These are phyloP conservation scores for Chymomyza fuscimana DNA, from an alignment of 2,888 invertebrate species.

Conservation along the genomic window DNA sequence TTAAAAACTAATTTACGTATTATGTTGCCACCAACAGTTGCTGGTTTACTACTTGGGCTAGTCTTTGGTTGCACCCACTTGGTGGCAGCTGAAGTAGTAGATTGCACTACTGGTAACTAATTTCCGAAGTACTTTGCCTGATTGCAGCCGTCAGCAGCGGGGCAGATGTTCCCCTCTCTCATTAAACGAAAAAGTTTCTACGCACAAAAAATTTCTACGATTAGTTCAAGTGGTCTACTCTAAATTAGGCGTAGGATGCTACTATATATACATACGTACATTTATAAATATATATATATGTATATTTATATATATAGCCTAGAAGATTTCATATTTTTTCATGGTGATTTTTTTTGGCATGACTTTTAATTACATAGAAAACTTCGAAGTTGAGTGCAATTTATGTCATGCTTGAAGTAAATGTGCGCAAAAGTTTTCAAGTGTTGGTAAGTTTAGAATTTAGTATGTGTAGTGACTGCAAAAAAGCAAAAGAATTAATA, in stretches of 20 bases:
- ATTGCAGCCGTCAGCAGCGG: conserved; percentile 24
- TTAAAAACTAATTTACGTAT: conserved; percentile 54
- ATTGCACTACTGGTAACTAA: not conserved
- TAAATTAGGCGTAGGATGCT: conserved; percentile 37
- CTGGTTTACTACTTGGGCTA: conserved; percentile 15
- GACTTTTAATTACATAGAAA: conserved; percentile 59
- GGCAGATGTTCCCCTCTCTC: not conserved
- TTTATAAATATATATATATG: conserved; percentile 31
- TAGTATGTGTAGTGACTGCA: not conserved
- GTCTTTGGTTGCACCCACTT: conserved; percentile 1
- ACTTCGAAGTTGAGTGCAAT: conserved; percentile 56
- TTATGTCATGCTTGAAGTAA: conserved; percentile 41
- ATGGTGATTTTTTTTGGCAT: conserved; percentile 8
- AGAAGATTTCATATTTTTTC: not conserved
- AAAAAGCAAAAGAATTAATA: not conserved
- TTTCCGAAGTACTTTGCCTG: conserved; percentile 37
- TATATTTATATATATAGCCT: not conserved
- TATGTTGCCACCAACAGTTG: conserved; percentile 31
- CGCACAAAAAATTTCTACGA: conserved; percentile 35
- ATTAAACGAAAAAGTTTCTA: conserved; percentile 26
- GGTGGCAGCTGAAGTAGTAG: not conserved
- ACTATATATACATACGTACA: conserved; percentile 41
- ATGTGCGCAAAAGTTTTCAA: not conserved
- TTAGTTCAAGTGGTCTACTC: conserved; percentile 44
- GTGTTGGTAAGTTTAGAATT: not conserved